Percentiles rank a stretch among this genome's conserved stretches.
These are phyloP conservation scores for Pelmatolapia mariae DNA, from an alignment of 2,113 vertebrate genomes.

Conservation along the genomic window DNA sequence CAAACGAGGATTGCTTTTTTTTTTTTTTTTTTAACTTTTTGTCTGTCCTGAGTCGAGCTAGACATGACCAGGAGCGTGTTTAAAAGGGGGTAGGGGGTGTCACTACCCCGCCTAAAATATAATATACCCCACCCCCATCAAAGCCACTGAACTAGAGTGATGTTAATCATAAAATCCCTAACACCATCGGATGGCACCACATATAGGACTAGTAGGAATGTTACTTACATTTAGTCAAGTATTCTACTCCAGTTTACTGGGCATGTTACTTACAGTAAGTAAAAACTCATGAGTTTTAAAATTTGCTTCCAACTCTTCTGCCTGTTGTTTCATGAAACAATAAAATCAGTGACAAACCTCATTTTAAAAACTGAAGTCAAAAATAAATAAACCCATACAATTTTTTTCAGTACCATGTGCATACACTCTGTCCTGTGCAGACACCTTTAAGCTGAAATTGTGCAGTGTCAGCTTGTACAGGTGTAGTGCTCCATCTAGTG, in stretches of 20 bases:
- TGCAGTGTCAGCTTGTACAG: not conserved
- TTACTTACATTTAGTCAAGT: not conserved
- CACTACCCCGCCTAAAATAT: not conserved
- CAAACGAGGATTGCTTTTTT: not conserved
- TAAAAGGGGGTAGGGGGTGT: not conserved
- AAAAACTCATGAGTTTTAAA: not conserved
- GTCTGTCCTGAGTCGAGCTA: not conserved
- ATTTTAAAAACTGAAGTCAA: not conserved
- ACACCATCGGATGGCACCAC: not conserved
- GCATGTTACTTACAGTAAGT: not conserved
- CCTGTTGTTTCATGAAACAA: not conserved
- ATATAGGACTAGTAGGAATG: not conserved
- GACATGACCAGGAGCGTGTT: not conserved
- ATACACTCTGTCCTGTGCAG: not conserved
- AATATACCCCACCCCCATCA: not conserved
- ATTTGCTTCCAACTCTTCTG: not conserved
- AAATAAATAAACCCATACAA: not conserved
- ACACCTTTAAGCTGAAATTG: not conserved
- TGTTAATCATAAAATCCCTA: not conserved
- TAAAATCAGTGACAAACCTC: not conserved
- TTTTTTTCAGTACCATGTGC: not conserved
- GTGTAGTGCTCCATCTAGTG: conserved; percentile 18
- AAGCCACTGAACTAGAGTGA: not conserved
- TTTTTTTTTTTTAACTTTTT: not conserved
- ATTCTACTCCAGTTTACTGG: not conserved